Evolutionary conservation across 2,113 vertebrate species (phyloP), one percentile per base, ranked within the genome.

Genomic region (Otolemur garnettii): DNA sequence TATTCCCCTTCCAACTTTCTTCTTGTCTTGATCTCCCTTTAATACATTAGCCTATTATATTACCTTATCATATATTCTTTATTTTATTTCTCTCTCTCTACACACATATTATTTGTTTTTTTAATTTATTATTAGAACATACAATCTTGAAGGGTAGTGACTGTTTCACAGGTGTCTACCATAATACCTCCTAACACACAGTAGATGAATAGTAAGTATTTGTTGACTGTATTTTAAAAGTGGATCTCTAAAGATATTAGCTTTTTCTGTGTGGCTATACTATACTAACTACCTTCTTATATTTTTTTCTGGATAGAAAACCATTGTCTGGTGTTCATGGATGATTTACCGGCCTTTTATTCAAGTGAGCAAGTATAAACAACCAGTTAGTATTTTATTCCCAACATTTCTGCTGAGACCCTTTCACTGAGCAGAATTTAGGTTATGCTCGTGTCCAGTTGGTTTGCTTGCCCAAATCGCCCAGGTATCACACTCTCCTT

Each of bases 341-440:
- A 28, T 71, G 15, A 91, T 62, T 90, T 87, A 93, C 24, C 50
- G 69, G 11, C 45, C 28, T 82, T 91, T 95, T 60, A 75, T 90
- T 91, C 42, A 88, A 80, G 26, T 33, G 21, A 71, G 5, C 24
- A 88, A 26, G 2, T 60, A 24, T 21, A 95, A 87, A 90, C 33
- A 60, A 87, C 95, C 38, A 83, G 38, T n/a, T 18, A 75, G 80
- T 35, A 22, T 66, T 78, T 93, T 92, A 93, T 95, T 85, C 64
- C 38, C 78, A 68, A 19, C 57, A 87, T 88, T 53, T 87, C 72
- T 55, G 13, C 28, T 77, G 62, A 45, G 38, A 60, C 87, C 42
- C 57, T 92, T 84, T 78, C 71, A 45, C 45, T 33, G 57, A 72
- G 38, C 5, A 74, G 79, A 53, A 18, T 81, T 81, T 78, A 88